Base-by-base conservation (phyloP, 2,797 vertebrate genomes). In the Xenentodon cancila region DNA sequence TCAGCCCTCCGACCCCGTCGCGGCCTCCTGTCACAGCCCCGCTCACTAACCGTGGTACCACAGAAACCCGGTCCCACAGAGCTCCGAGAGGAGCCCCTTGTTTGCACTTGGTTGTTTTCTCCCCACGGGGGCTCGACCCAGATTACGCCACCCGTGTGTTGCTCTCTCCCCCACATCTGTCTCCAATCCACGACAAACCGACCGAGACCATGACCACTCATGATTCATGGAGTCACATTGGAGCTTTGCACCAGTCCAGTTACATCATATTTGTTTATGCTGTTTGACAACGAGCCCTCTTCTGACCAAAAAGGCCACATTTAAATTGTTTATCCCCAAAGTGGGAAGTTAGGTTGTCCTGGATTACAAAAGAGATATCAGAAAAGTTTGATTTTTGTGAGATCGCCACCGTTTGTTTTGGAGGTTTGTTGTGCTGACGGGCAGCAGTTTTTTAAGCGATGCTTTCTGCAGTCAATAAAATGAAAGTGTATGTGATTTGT, bases 101-200 rank as follows among this genome's bases (percentile, higher is more conserved):
- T 87, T 90, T 84, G 79, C 72, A 57, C 76, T 48, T 9, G 25
- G 62, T 61, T 1, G 43, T 48, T 59, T 30, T 59, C 74, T 80
- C 76, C 80, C 77, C 56, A 16, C 73, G 83, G 69, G 74, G 84
- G 77, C 53, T 77, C 81, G 88, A 90, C 88, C 91, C 81, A 84
- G 81, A 90, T 91, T 85, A 84, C 88, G 43, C 89, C 92, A 89
- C 87, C 86, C 81, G 79, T 84, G 84, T 59, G 59, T 69, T 79
- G 72, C 75, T 84, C 73, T 79, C 82, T 65, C 79, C 76, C 79
- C 72, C 79, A 93, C 93, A 93, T 94, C 91, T 94, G 93, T 84
- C 75, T 92, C 82, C 87, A 90, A 91, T 94, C 60, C 50, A 68
- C 75, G 0, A 56, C 63, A 82, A 89, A 82, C 82, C 88, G 80